Evolutionary conservation across 2,888 invertebrate species (phyloP), one percentile per base, ranked within the genome.

Genomic region (Scrobipalpa atriplicella): DNA sequence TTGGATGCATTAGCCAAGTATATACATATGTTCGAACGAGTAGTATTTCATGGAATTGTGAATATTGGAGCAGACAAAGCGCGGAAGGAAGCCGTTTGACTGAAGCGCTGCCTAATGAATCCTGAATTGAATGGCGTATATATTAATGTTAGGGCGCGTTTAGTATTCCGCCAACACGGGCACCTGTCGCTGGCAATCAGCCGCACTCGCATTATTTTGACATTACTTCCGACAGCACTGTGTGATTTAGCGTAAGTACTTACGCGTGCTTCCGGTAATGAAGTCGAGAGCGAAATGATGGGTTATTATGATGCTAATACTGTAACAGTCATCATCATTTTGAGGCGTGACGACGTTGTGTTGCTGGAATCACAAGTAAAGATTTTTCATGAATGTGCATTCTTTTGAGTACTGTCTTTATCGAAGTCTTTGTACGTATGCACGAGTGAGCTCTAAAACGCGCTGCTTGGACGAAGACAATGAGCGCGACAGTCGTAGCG

Each of bases 401-500:
- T 29, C 38, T 38, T 58, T 58, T 38, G 38, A 36, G 58, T 38
- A 8, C 29, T 21, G 16, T 63, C 38, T 63, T 18, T 18, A 13
- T 52, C 52, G 52, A 58, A 29, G 65, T 67, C 58, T 16, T 36
- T 13, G 52, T 29, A 64, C 41, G 19, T 51, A 51, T 41, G 61
- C 67, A 52, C 66, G 66, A 66, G 66, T 52, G 65, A 58, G 41
- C 56, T 18, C 29, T 36, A 58, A 52, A 68, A 66, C 64, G 63
- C 52, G 13, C 41, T 1, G 65, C 71, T 70, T 66, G 66, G 69
- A 69, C 75, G 77, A 77, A 85, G 84, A 87, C 86, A 87, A 87
- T 85, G 80, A 82, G 80, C 79, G 76, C 73, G 73, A 73, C 76
- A 80, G 79, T 78, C 72, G 77, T 79, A 74, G 78, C 77, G 79